Evolutionary conservation across 2,888 invertebrate genomes (phyloP), one percentile per base, ranked within the genome.

Genomic region (Rotaria macrura): DNA sequence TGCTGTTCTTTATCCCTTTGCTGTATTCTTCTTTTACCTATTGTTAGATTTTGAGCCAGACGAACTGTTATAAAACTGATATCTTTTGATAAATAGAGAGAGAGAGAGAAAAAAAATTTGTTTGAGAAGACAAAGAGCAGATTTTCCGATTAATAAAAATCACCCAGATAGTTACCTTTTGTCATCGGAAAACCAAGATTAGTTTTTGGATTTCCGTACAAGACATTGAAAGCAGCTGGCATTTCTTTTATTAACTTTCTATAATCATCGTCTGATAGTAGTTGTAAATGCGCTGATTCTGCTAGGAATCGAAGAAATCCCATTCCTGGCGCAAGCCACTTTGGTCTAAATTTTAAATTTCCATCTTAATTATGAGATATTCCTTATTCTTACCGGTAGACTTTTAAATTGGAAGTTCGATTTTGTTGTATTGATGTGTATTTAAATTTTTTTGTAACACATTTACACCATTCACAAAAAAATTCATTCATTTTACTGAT

Each of bases 381-480:
- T 49, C 9, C 5, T 65, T 12, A 47, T 34, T 43, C 4, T n/a
- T 43, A 79, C 79, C 79, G 25, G 9, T 43, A 79, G n/a, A 79
- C 79, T 79, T 79, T 79, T 43, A n/a, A 43, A n/a, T 7, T 79
- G 5, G 20, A 40, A 14, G 43, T 79, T 79, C 29, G 65, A 17
- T 34, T 34, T 65, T 65, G 65, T 65, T 65, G 34, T 5, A 34
- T 14, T 20, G 65, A 65, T 6, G 23, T 79, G 3, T 79, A 14
- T n/a, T 40, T 79, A 43, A 79, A 79, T 79, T 79, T 79, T 43
- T 79, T 79, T n/a, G 43, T 43, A 0, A 65, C 65, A 79, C 40
- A 79, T 79, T 79, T 79, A 79, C 79, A 79, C 79, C 79, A 79
- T 79, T 79, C 43, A 79, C 79, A 79, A n/a, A 79, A 79, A 10